phyloP scores from a whole-genome alignment of 2,113 vertebrate species.

The Lasiurus borealis region DNA sequence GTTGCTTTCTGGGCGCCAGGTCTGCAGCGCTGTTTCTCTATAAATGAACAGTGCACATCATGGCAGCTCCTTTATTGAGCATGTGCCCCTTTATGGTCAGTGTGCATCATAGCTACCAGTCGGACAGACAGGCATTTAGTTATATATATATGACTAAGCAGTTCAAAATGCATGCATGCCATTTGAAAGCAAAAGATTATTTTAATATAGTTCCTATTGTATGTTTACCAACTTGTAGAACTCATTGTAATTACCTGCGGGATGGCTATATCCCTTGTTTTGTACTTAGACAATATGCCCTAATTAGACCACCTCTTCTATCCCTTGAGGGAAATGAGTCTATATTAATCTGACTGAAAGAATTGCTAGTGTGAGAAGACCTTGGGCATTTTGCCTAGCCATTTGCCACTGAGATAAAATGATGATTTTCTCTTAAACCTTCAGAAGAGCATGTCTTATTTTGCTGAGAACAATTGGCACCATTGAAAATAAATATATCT shows the following conservation, averaged over 20 bases:
- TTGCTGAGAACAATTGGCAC: constrained; percentile 2
- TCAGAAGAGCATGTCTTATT: neutral
- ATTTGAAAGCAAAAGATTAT: neutral
- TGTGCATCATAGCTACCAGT: too few relatives aligned
- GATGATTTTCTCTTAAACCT: neutral
- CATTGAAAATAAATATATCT: neutral
- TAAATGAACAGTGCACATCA: too few relatives aligned
- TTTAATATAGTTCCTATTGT: neutral
- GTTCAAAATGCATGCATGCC: neutral
- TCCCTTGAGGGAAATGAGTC: neutral
- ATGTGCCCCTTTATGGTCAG: too few relatives aligned
- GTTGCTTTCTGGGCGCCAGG: too few relatives aligned
- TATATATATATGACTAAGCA: neutral
- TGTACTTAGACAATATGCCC: neutral
- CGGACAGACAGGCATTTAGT: too few relatives aligned
- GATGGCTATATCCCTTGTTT: neutral
- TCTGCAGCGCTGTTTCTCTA: too few relatives aligned
- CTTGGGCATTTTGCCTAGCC: neutral
- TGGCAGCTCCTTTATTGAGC: too few relatives aligned
- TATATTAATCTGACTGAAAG: neutral
- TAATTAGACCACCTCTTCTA: neutral
- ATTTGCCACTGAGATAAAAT: neutral
- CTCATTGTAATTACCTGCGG: neutral
- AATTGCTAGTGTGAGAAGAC: neutral
- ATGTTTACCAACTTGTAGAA: neutral